Conservation (phyloP, 2,797 vertebrate species). For the Peromyscus nudipes region DNA sequence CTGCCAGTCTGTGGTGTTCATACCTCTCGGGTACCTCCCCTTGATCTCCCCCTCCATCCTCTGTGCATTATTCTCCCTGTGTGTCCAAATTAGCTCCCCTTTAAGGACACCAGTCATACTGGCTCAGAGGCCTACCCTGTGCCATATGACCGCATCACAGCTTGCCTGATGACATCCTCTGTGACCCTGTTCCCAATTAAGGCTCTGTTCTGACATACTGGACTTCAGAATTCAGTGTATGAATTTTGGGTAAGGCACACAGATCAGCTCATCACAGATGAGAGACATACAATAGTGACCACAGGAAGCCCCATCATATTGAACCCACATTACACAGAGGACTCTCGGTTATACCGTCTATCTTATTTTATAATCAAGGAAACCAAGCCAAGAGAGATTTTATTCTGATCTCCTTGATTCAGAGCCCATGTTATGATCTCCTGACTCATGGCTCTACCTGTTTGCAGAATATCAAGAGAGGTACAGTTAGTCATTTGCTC, state of each 20-base stretch:
- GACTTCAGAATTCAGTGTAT: neutral
- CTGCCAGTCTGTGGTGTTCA: neutral
- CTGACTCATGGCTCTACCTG: neutral
- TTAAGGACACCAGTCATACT: neutral
- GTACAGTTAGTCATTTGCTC: neutral
- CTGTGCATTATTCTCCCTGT: neutral
- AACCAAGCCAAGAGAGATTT: neutral
- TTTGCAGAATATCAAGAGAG: neutral
- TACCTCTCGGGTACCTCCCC: neutral
- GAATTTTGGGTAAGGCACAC: neutral
- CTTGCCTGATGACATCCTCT: neutral
- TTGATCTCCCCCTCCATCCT: neutral
- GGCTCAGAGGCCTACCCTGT: neutral
- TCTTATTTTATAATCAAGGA: neutral
- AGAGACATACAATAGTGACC: neutral
- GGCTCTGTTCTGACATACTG: neutral
- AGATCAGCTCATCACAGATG: neutral
- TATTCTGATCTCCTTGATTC: neutral
- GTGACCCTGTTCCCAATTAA: neutral
- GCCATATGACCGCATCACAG: neutral
- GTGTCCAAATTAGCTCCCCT: neutral
- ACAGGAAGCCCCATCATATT: neutral
- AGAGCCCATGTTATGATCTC: neutral
- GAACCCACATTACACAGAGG: neutral
- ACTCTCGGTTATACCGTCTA: neutral